Conservation (phyloP, 30 jellyfish, hydroid and myxozoan species). For the Pseudorhiza aurosa region DNA sequence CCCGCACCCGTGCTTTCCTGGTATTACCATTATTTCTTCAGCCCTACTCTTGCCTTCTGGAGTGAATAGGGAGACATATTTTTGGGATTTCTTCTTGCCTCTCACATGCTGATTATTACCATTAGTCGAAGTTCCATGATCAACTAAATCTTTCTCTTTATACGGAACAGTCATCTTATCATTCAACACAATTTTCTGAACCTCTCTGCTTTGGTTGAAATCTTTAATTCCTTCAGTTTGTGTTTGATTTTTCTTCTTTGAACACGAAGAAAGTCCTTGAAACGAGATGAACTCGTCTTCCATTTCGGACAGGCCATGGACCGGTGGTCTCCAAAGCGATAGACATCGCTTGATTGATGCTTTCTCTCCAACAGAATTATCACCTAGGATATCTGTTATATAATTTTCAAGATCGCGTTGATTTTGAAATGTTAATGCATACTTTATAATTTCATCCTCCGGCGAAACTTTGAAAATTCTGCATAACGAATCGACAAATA, state of each 20-base stretch:
- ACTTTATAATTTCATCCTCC: constrained; percentile 50
- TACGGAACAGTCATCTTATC: constrained; percentile 39
- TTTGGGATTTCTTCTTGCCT: constrained; percentile 55
- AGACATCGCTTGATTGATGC: constrained; percentile 30
- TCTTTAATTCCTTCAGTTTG: not conserved
- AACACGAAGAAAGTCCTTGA: not conserved
- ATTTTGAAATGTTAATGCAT: constrained; percentile 63
- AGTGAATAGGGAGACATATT: constrained; percentile 86
- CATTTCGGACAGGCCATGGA: constrained; percentile 1
- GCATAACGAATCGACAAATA: constrained; percentile 26
- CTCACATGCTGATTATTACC: not conserved
- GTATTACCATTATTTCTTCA: constrained; percentile 76
- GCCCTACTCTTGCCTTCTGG: constrained; percentile 85
- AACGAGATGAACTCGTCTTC: constrained; percentile 7
- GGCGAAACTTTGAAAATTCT: constrained; percentile 46
- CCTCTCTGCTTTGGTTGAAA: constrained; percentile 6
- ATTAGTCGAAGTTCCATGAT: not conserved
- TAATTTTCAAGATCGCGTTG: constrained; percentile 58
- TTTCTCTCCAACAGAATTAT: not conserved
- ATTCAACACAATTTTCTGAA: not conserved
- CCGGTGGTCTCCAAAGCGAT: constrained; percentile 51
- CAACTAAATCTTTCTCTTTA: constrained; percentile 22
- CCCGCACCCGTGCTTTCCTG: constrained; percentile 94
- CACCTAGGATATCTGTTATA: constrained; percentile 35
- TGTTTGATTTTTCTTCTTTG: constrained; percentile 5